phyloP scores from a whole-genome alignment of 2,888 invertebrate genomes.

The Dusona sp. region DNA sequence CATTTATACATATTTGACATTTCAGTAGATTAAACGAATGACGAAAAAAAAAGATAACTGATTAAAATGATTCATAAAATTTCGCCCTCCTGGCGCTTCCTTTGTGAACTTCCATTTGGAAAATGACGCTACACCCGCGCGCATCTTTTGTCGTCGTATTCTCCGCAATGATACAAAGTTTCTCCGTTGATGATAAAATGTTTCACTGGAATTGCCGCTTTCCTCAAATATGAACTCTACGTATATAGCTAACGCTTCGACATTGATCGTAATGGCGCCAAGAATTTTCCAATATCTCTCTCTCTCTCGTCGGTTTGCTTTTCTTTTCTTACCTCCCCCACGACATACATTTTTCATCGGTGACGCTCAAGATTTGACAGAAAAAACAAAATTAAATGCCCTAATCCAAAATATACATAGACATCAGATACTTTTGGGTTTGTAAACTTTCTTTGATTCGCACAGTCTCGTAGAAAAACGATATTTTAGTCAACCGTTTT shows the following conservation, averaged over 20 bases:
- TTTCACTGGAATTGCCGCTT: neutral
- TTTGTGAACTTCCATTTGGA: neutral
- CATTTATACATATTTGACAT: no score
- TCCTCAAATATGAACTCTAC: neutral
- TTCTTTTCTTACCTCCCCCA: no score
- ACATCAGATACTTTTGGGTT: neutral
- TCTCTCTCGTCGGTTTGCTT: no score
- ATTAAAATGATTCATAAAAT: neutral
- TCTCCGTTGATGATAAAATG: slow-evolving; percentile 2
- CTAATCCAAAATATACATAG: no score
- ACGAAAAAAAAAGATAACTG: neutral
- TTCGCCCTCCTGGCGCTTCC: neutral
- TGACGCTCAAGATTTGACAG: no score
- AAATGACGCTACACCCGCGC: neutral
- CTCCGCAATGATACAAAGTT: slow-evolving; percentile 9
- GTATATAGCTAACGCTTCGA: neutral
- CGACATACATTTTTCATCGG: no score
- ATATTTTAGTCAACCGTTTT: neutral
- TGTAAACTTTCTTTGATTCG: neutral
- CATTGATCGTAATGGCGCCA: slow-evolving; percentile 4
- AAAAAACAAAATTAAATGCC: no score
- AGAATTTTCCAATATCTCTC: slow-evolving; percentile 8
- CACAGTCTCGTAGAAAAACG: neutral
- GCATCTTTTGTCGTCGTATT: neutral
- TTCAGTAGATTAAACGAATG: neutral